Evolutionary conservation across 2,113 vertebrate species (phyloP), one percentile per base, ranked within the genome.

Genomic region (Malurus melanocephalus): DNA sequence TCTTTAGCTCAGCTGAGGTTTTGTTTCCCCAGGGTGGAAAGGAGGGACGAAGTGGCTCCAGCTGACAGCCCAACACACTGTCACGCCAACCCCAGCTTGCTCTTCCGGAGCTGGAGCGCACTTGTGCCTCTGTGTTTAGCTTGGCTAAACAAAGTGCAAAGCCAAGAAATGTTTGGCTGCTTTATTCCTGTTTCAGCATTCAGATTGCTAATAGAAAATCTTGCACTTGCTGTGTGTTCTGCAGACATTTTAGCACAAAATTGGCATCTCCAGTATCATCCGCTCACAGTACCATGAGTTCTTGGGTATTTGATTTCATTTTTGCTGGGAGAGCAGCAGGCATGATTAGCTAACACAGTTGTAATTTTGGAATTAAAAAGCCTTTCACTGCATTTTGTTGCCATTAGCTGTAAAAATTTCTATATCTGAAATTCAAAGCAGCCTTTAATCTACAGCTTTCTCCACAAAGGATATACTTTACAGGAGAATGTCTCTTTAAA

Each of bases 401-500:
- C 14, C 1, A 0, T 69, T 82, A 88, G 33, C n/a, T 88, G 30
- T 45, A 85, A 88, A 84, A 92, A 73, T 60, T n/a, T 49, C 60
- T 40, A 12, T 48, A 65, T 19, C 55, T 49, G 21, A 57, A 68
- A 84, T 64, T 45, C 52, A 89, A 72, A 87, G 56, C 19, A 77
- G n/a, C 24, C 48, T 74, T 93, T 90, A 85, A 82, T 42, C 69
- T 69, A 72, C 59, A 59, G 10, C 80, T 87, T 83, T 83, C 87
- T 94, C 57, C 57, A 87, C 45, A 65, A 91, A 91, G 79, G 73
- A 73, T 40, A 30, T 23, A 76, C 77, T 94, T 96, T 90, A 87
- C 48, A 87, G 93, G 96, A 83, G 71, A 43, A 40, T 96, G 82
- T 96, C 95, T 94, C 97, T 97, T 97, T 97, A 97, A 97, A 97